Percentiles rank a stretch among this genome's conserved stretches.
phyloP scores from a whole-genome alignment of 2,888 invertebrate species.

The Acrocyrtus sp. region DNA sequence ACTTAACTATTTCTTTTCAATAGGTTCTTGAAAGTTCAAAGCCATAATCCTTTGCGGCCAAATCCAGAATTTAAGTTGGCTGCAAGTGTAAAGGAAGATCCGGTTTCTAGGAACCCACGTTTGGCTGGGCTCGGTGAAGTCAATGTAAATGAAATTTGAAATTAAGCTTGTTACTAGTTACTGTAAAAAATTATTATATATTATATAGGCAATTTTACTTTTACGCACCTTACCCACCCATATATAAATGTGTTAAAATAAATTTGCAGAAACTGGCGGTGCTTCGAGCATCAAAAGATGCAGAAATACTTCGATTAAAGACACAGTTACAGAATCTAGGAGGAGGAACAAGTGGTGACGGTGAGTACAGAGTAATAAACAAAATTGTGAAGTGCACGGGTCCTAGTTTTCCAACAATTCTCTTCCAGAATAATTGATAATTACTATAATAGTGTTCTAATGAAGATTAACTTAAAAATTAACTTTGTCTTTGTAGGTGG shows the following conservation, averaged over 20 bases:
- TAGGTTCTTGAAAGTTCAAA: conserved; percentile 15
- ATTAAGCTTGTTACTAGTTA: background rate
- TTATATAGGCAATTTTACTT: too few species aligned
- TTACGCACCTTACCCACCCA: too few species aligned
- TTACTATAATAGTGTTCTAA: background rate
- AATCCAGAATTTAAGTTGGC: background rate
- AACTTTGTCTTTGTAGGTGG: background rate
- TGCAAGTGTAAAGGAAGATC: background rate
- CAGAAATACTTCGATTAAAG: conserved; percentile 16
- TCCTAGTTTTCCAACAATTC: too few species aligned
- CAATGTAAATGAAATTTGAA: background rate
- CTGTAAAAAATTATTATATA: background rate
- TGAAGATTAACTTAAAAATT: background rate
- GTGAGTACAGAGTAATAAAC: background rate
- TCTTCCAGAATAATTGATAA: background rate
- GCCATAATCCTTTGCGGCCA: conserved; percentile 30
- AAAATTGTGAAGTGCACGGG: too few species aligned
- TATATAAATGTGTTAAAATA: too few species aligned
- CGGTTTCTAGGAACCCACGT: too few species aligned
- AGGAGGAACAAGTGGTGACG: background rate
- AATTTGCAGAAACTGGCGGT: conserved; percentile 18
- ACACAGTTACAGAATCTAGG: background rate
- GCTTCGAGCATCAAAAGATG: conserved; percentile 20
- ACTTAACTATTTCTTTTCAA: too few species aligned
- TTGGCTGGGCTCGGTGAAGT: too few species aligned